Evolutionary conservation across 2,888 invertebrate genomes (phyloP).

Genomic region (Pocota personata): DNA sequence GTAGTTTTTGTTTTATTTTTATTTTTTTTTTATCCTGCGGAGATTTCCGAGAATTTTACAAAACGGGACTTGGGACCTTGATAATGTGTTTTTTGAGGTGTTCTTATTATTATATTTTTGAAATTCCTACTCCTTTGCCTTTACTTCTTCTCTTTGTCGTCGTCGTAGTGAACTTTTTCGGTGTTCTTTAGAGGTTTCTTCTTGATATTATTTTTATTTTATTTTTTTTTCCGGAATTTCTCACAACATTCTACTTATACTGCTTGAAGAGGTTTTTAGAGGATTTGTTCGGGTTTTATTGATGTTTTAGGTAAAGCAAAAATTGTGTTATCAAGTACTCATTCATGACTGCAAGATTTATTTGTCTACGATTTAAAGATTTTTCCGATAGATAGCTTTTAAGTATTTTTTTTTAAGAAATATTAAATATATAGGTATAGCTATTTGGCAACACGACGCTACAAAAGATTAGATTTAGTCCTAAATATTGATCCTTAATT

Average conservation of each 20-base stretch:
- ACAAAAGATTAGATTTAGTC: no score
- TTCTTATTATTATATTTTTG: conserved; percentile 45
- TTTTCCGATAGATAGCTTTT: background rate
- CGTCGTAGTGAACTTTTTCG: conserved; percentile 18
- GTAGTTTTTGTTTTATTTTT: conserved; percentile 38
- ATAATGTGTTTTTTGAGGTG: conserved; percentile 69
- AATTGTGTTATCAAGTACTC: background rate
- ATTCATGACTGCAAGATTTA: conserved; percentile 11
- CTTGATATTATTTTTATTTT: background rate
- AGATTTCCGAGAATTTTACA: conserved; percentile 73
- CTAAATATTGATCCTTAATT: no score
- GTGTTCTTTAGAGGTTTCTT: conserved; percentile 25
- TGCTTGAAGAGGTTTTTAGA: background rate
- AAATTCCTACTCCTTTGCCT: conserved; percentile 45
- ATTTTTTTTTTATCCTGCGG: conserved; percentile 53
- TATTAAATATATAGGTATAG: no score
- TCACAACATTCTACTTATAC: background rate
- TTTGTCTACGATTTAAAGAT: background rate
- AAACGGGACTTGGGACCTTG: conserved; percentile 74
- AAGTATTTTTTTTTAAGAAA: no score
- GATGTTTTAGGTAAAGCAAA: background rate
- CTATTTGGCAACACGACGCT: no score
- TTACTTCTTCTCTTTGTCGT: background rate
- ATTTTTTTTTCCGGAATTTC: conserved; percentile 35
- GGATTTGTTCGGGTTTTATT: background rate